Percentiles rank a stretch among this genome's conserved stretches.
Conservation (phyloP, 2,113 vertebrate species). For the Turnix velox region DNA sequence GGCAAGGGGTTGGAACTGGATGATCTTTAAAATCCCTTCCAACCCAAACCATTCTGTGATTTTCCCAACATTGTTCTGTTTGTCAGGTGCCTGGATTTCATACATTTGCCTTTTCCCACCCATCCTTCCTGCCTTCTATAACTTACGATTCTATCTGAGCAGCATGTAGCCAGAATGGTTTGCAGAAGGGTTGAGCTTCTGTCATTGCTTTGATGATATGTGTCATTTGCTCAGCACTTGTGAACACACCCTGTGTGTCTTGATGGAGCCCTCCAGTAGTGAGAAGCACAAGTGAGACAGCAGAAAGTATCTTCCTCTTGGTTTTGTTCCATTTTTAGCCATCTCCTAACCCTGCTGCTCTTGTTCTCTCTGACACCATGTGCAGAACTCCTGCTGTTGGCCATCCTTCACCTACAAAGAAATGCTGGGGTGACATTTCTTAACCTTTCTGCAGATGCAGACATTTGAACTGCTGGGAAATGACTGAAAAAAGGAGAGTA, state of each 20-base stretch:
- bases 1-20: no score
- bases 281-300: background rate
- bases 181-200: background rate
- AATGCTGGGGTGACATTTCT: background rate
- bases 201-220: background rate
- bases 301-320: background rate
- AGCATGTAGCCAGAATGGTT: background rate
- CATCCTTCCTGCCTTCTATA: slow-evolving; percentile 27
- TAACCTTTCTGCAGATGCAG: background rate
- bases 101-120: background rate
- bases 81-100: slow-evolving; percentile 13
- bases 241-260: background rate
- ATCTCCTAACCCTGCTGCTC: background rate
- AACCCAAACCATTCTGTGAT: no score
- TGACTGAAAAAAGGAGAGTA: background rate
- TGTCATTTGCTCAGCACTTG: background rate
- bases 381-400: background rate
- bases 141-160: background rate
- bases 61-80: background rate
- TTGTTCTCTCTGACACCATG: background rate
- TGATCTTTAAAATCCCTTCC: no score
- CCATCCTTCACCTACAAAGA: background rate
- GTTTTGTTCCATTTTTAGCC: background rate
- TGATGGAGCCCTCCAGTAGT: background rate
- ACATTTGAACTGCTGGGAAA: background rate